These are phyloP conservation scores for Napeogenes sylphis DNA, from an alignment of 2,888 invertebrate genomes.

Conservation along the genomic window DNA sequence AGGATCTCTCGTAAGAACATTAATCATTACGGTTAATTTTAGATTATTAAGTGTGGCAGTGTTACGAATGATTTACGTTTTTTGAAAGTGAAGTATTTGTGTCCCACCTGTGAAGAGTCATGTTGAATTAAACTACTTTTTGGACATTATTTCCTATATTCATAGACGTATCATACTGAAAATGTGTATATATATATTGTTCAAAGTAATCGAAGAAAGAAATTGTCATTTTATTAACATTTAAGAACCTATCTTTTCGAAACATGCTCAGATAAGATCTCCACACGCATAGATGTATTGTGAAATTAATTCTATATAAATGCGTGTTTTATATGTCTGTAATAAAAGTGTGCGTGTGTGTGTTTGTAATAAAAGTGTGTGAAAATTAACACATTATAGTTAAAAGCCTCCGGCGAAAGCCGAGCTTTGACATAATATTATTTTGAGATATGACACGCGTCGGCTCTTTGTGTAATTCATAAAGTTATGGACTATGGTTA, in stretches of 20 bases:
- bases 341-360: slow-evolving; percentile 26
- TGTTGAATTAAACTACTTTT: too few species aligned
- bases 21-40: slow-evolving; percentile 31
- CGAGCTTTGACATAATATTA: slow-evolving; percentile 16
- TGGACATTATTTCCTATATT: too few species aligned
- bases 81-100: background rate
- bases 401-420: slow-evolving; percentile 29
- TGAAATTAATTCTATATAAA: slow-evolving; percentile 27
- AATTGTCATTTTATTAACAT: slow-evolving; percentile 1
- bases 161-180: too few species aligned
- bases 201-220: background rate
- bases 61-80: slow-evolving; percentile 13
- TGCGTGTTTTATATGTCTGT: slow-evolving; percentile 19
- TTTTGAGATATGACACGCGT: slow-evolving; percentile 12
- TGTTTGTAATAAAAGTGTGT: slow-evolving; percentile 27
- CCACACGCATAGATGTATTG: slow-evolving; percentile 18
- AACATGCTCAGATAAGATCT: background rate
- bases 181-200: background rate
- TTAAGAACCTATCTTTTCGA: slow-evolving; percentile 6
- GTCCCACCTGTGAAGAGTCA: too few species aligned
- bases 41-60: slow-evolving; percentile 19
- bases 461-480: slow-evolving; percentile 7
- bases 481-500: slow-evolving; percentile 2
- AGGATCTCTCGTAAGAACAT: slow-evolving; percentile 30
- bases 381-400: slow-evolving; percentile 30